Percentiles rank a stretch among this genome's conserved stretches.
phyloP scores from a whole-genome alignment of 2,888 invertebrate species.

The Platynereis dumerilii region DNA sequence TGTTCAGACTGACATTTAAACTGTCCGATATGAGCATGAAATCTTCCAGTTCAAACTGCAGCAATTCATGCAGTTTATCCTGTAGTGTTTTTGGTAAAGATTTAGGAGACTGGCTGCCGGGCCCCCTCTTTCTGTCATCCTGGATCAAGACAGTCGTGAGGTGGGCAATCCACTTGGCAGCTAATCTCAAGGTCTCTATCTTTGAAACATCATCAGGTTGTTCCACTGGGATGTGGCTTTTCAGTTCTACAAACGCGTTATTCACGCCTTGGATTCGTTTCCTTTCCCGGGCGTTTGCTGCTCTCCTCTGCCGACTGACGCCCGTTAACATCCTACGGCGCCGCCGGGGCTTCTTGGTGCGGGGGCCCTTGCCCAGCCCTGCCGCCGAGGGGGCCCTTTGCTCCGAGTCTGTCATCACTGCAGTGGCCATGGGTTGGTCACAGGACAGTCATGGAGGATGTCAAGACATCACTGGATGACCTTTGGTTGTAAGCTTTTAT shows the following conservation, averaged over 20 bases:
- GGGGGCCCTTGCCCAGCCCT: constrained; percentile 14
- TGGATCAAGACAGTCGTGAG: constrained; percentile 26
- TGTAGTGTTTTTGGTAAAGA: constrained; percentile 13
- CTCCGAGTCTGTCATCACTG: background rate
- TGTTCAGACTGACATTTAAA: too few species aligned
- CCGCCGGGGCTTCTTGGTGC: constrained; percentile 18
- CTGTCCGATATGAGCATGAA: constrained; percentile 12
- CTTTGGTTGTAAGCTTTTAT: too few species aligned
- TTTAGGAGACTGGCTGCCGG: constrained; percentile 6
- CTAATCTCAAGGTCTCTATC: constrained; percentile 24
- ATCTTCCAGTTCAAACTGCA: constrained; percentile 23
- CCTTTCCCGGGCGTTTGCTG: constrained; percentile 27
- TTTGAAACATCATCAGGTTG: constrained; percentile 28
- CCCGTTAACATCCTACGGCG: constrained; percentile 26
- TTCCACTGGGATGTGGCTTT: constrained; percentile 15
- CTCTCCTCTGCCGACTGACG: constrained; percentile 25
- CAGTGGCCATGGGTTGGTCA: too few species aligned
- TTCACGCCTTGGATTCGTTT: constrained; percentile 26
- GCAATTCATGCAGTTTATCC: constrained; percentile 12
- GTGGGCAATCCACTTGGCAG: constrained; percentile 29
- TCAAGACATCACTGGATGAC: too few species aligned
- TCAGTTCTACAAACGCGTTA: constrained; percentile 24
- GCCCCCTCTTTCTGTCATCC: constrained; percentile 19
- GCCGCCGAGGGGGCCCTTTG: background rate
- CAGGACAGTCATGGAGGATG: too few species aligned